Evolutionary conservation across 1,140 invertebrate species (phyloP), one percentile per base, ranked within the genome.

Genomic region (Palaemon carinicauda): DNA sequence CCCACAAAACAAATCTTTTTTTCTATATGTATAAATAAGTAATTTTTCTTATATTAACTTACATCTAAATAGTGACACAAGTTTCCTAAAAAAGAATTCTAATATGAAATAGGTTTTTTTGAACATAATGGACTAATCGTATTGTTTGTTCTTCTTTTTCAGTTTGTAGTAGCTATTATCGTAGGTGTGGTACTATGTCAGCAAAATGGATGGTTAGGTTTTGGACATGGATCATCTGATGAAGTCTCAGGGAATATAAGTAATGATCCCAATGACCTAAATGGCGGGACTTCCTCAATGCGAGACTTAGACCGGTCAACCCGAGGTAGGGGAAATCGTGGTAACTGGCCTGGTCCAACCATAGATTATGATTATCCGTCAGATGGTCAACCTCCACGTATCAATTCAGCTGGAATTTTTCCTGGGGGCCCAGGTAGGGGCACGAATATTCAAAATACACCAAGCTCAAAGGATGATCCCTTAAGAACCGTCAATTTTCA

Each of bases 161-260:
- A 89, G 88, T 86, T 89, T 52, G 84, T 89, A 79, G 86, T 89
- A 65, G 88, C 88, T 33, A 89, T 89, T 52, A 87, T 89, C 78
- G 83, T 89, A 33, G 85, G 88, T 3, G 80, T 89, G 27, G 88
- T 89, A 41, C 71, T 89, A 54, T 89, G 88, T 53, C 82, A 89
- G 69, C 88, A 89, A 56, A 89, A 89, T 60, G 88, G 88, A 15
- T 89, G 88, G 88, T 78, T 89, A 21, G 88, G 88, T 24, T 81
- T 89, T 54, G 88, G 88, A 7, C 41, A 52, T 41, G 21, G 80
- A 41, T 10, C 10, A 3, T 50, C 31, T 15, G 60, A 80, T 29
- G 77, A 86, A 24, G 10, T 31, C 9, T 51, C 77, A 7, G 31
- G 24, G 7, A 41, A 80, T 9, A 15, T 9, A 12, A n/a, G 71